Conservation (phyloP, 2,888 invertebrate species). For the Gastracanthus pulcherrimus region DNA sequence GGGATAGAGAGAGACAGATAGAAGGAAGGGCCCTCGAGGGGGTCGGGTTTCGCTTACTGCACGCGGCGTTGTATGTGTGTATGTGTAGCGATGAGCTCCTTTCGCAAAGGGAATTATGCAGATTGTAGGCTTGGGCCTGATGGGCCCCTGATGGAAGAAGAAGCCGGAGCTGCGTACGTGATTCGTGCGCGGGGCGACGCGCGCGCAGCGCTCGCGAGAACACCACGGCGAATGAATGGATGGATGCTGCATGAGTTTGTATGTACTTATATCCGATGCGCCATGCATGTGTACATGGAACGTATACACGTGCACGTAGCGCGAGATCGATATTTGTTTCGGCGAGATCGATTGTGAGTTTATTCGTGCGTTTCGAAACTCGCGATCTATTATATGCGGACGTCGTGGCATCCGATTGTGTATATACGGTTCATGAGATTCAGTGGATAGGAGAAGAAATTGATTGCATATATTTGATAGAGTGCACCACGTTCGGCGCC, state of each 20-base stretch:
- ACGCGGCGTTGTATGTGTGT: no score
- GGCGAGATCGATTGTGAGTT: conserved; percentile 11
- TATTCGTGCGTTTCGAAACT: background rate
- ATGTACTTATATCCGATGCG: background rate
- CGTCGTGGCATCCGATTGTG: no score
- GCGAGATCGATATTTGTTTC: conserved; percentile 1
- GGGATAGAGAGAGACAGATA: no score
- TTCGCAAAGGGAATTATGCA: conserved; percentile 76
- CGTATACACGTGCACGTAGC: background rate
- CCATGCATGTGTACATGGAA: background rate
- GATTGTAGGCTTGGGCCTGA: conserved; percentile 75
- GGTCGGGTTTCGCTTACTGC: conserved; percentile 60
- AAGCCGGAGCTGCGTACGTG: conserved; percentile 62
- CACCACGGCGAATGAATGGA: background rate
- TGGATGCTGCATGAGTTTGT: background rate
- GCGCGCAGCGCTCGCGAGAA: background rate
- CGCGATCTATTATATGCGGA: background rate
- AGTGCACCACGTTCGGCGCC: background rate
- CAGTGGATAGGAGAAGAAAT: background rate
- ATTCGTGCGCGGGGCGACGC: conserved; percentile 35
- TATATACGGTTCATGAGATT: background rate
- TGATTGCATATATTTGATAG: background rate
- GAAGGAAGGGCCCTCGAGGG: conserved; percentile 56
- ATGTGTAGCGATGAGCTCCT: no score
- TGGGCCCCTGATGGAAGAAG: conserved; percentile 70